Conservation (phyloP, 2,888 invertebrate species). For the Schizotus pectinicornis region DNA sequence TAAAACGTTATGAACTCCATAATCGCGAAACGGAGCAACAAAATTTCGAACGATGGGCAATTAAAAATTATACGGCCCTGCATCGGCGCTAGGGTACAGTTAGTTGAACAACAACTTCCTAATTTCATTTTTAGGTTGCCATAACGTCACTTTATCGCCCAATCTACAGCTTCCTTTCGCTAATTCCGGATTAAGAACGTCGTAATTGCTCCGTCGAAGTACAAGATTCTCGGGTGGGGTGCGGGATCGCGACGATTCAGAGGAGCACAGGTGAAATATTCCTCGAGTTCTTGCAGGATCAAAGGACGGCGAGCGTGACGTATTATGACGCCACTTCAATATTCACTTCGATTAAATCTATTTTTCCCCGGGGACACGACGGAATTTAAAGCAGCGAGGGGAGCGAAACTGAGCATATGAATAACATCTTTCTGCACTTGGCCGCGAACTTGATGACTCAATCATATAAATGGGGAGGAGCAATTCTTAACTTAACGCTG, state of each 20-base stretch:
- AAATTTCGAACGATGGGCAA: too few relatives aligned
- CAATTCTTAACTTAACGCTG: background rate
- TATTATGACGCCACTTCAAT: constrained; percentile 50
- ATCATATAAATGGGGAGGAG: constrained; percentile 18
- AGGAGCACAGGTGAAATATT: constrained; percentile 38
- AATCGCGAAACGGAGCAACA: too few relatives aligned
- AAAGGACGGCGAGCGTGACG: constrained; percentile 48
- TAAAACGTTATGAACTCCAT: too few relatives aligned
- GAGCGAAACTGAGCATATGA: constrained; percentile 19
- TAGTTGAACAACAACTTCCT: too few relatives aligned
- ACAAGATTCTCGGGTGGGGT: background rate
- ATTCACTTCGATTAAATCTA: constrained; percentile 52
- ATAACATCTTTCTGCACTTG: constrained; percentile 23
- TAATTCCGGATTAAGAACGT: too few relatives aligned
- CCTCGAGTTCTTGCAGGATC: constrained; percentile 43
- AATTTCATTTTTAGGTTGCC: too few relatives aligned
- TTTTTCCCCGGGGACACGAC: constrained; percentile 46
- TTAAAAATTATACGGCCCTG: too few relatives aligned
- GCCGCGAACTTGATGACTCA: constrained; percentile 18
- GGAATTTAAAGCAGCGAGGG: constrained; percentile 42
- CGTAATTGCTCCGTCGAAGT: too few relatives aligned
- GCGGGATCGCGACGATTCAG: background rate
- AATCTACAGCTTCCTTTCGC: too few relatives aligned
- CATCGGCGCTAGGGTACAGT: too few relatives aligned
- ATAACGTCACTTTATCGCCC: too few relatives aligned